Evolutionary conservation across 2,113 vertebrate genomes (phyloP), one percentile per base, ranked within the genome.

Genomic region (Orycteropus afer): DNA sequence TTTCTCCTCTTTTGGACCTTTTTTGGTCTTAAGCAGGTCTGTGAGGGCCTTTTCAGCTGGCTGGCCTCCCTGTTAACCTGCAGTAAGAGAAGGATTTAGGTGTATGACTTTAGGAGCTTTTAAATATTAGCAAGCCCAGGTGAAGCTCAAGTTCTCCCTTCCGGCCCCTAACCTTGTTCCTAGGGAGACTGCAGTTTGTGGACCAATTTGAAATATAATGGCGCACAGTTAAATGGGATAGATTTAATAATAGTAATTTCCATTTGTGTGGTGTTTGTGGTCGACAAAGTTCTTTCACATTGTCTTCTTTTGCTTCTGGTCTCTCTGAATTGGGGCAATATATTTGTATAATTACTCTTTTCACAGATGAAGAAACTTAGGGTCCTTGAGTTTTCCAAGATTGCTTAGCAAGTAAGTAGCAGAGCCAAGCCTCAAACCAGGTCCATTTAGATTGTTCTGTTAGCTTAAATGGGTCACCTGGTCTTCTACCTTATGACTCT

Each of bases 401-500:
- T 55, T 86, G 47, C 84, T 67, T 14, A 91, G 45, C 81, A 81
- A 76, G 74, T 71, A 47, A 88, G 67, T 79, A 89, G 79, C 23
- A 12, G 83, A 93, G 85, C 85, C 88, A 80, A 89, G 84, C 69
- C 37, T 79, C 78, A 86, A n/a, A 32, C 80, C 63, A 83, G 79
- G 78, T 87, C 63, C 65, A 67, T 61, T 96, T 65, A 83, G 76
- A 80, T 84, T 73, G 78, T 93, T 92, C 82, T 83, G 82, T 89
- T 92, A 69, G 55, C 93, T 85, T 84, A 93, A 88, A 59, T 55
- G 92, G 95, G 95, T 96, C 96, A 96, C 87, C 95, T 96, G 92
- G 93, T 93, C 91, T 94, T 86, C 83, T 95, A 55, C 92, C 92
- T 92, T 93, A 83, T 90, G 93, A 97, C 95, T 97, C 92, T 92